Base-by-base conservation (phyloP, 2,888 invertebrate genomes). In the Spisula subtruncata region DNA sequence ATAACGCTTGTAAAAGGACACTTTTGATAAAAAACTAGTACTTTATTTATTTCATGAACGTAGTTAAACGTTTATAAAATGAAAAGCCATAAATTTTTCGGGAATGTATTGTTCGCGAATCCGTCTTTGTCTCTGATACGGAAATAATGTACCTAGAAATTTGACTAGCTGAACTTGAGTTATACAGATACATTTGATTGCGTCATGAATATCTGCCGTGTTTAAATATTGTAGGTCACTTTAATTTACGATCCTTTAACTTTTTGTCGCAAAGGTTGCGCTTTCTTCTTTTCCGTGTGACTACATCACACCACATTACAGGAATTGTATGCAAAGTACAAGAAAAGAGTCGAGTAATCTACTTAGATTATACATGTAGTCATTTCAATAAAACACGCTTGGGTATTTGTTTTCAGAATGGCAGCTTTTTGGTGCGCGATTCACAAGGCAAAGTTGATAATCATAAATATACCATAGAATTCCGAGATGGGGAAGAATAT, bases 401-500 rank as follows among this genome's bases (percentile, higher is more conserved):
- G 8, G 4, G 25, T n/a, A 25, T 6, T 25, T 10, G 10, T 32
- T 75, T 75, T 75, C 75, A 89, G 89, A 75, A 86, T 79, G 89
- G 89, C 4, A 56, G 75, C 75, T 86, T 89, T 54, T 56, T 89
- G n/a, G 85, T 89, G 18, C 75, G 89, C 20, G 81, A 75, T 18
- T 81, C 89, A 0, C 18, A 85, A n/a, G 32, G 41, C 14, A 29
- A 29, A 56, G 54, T 10, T 5, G 75, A 79, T 8, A 32, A 85
- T 18, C 89, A 89, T 60, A 71, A 86, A 41, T 86, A 83, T 46
- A 89, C 89, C 8, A 85, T 89, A 46, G 89, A 89, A 75, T 86
- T 85, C 56, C 75, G 79, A 46, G 89, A 89, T 79, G 82, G 83
- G 1, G 60, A 32, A 8, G 71, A 35, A 10, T 54, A 83, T 18